phyloP scores from a whole-genome alignment of 2,113 vertebrate genomes.

The Plestiodon gilberti region DNA sequence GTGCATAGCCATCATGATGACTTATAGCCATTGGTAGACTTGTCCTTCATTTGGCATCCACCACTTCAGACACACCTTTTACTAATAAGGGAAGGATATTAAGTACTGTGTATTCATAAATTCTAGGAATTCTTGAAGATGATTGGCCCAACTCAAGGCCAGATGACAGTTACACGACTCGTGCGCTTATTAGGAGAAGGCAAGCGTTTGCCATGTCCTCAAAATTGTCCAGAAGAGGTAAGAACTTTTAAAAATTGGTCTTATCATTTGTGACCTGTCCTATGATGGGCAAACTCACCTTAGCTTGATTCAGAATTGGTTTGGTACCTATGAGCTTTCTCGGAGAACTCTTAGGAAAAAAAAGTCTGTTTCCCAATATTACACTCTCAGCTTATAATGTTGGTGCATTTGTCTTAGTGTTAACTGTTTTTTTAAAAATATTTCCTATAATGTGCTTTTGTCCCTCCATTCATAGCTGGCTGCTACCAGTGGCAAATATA shows the following conservation, averaged over 20 bases:
- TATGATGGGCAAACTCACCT: neutral
- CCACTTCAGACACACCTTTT: neutral
- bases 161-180: slow-evolving; percentile 93
- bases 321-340: neutral
- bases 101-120: slow-evolving; percentile 27
- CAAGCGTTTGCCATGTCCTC: slow-evolving; percentile 84
- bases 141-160: slow-evolving; percentile 91
- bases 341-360: neutral
- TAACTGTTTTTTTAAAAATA: too few relatives aligned
- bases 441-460: too few relatives aligned
- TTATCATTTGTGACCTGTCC: too few relatives aligned
- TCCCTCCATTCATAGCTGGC: too few relatives aligned
- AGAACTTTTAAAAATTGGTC: accelerated
- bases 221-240: slow-evolving; percentile 86
- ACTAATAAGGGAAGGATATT: neutral
- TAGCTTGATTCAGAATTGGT: neutral
- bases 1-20: too few relatives aligned
- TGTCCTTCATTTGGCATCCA: neutral
- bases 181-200: slow-evolving; percentile 86
- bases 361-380: neutral
- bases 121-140: slow-evolving; percentile 88
- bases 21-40: too few relatives aligned
- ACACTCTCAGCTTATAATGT: neutral
- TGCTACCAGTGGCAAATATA: too few relatives aligned
- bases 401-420: neutral